Conservation (phyloP, 2,888 invertebrate genomes). For the Drosophila putrida region DNA sequence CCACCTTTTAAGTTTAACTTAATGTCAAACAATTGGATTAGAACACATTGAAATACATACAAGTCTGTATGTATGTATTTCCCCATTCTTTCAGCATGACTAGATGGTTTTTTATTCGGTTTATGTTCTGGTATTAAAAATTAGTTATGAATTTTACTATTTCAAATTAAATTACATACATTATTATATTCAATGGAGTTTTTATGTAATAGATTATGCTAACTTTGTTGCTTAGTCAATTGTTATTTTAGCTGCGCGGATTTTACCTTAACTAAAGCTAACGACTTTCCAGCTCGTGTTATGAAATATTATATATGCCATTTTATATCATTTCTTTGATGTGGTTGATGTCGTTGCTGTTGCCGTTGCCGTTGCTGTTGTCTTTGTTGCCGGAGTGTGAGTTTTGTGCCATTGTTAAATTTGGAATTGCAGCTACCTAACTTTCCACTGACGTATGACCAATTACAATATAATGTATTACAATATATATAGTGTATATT, state of each 20-base stretch:
- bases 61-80: conserved; percentile 7
- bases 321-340: conserved; percentile 53
- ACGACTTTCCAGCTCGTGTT: conserved; percentile 41
- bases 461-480: conserved; percentile 48
- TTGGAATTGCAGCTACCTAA: conserved; percentile 50
- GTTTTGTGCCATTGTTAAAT: conserved; percentile 54
- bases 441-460: conserved; percentile 52
- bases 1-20: conserved; percentile 28
- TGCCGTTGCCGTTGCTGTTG: conserved; percentile 9
- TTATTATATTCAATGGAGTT: conserved; percentile 1
- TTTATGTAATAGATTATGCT: conserved; percentile 4
- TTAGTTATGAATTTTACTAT: neutral
- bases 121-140: conserved; percentile 1
- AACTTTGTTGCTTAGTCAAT: conserved; percentile 41
- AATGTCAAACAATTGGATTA: conserved; percentile 21
- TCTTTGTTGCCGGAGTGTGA: conserved; percentile 21
- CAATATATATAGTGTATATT: conserved; percentile 24
- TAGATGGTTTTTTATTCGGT: neutral
- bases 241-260: conserved; percentile 35
- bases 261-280: conserved; percentile 51
- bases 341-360: conserved; percentile 32
- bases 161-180: neutral
- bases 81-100: conserved; percentile 3
- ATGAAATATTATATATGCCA: conserved; percentile 50
- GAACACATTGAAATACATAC: conserved; percentile 19